Percentiles rank a stretch among this genome's conserved stretches.
Conservation (phyloP, 2,113 vertebrate genomes). For the Lepisosteus oculatus region DNA sequence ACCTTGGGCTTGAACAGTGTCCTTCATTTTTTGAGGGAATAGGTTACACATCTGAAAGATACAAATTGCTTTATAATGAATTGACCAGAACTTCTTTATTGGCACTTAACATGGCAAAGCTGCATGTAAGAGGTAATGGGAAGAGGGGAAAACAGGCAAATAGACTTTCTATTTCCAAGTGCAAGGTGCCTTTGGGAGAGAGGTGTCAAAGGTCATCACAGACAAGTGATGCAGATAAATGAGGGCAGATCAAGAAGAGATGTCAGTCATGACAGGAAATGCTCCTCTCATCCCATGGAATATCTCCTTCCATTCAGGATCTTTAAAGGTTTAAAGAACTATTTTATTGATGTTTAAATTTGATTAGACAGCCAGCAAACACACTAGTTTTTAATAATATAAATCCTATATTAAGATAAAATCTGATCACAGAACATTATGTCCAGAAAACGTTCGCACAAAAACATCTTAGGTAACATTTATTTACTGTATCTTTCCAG, state of each 20-base stretch:
- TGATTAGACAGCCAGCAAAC: neutral
- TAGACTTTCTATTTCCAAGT: neutral
- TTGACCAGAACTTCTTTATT: constrained; percentile 43
- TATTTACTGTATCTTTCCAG: no score
- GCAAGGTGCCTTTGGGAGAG: neutral
- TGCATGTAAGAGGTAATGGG: constrained; percentile 15
- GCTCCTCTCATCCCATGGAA: neutral
- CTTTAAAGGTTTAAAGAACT: neutral
- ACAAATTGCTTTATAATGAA: constrained; percentile 42
- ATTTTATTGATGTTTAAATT: neutral
- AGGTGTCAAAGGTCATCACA: constrained; percentile 1
- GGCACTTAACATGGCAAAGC: constrained; percentile 21
- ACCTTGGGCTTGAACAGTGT: constrained; percentile 28
- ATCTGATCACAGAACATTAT: no score
- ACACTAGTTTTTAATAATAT: no score
- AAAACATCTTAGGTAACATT: no score
- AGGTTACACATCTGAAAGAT: constrained; percentile 25
- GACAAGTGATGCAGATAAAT: constrained; percentile 10
- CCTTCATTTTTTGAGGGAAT: constrained; percentile 35
- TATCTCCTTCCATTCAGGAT: neutral
- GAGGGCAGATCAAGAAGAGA: neutral
- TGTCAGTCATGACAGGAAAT: neutral
- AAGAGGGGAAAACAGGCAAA: neutral
- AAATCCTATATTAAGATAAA: no score
- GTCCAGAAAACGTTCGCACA: no score